Percentiles rank a stretch among this genome's conserved stretches.
These are phyloP conservation scores for Mirza zaza DNA, from an alignment of 2,113 vertebrate species.

Conservation along the genomic window DNA sequence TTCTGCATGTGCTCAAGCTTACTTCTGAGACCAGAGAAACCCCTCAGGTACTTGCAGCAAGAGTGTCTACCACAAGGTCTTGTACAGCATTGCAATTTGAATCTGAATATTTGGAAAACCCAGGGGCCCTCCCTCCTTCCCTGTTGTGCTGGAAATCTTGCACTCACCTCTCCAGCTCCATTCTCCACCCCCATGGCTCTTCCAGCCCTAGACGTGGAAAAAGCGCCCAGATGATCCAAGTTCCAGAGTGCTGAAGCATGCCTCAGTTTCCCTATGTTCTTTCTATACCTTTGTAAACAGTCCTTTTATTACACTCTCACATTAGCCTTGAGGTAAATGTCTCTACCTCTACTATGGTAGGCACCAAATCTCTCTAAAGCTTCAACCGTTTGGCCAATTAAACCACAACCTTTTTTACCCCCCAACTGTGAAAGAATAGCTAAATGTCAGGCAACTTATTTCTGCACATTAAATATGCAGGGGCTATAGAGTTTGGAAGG, in stretches of 20 bases:
- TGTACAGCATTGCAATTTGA: background rate
- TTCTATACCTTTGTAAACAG: background rate
- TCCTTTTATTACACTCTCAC: background rate
- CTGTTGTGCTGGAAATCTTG: background rate
- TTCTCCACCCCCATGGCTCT: background rate
- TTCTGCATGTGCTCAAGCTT: background rate
- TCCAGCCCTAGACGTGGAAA: background rate
- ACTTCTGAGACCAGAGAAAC: background rate
- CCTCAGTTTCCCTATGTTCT: background rate
- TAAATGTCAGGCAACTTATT: background rate
- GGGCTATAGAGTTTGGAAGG: background rate
- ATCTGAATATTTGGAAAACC: background rate
- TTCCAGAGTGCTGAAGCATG: background rate
- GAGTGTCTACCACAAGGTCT: background rate
- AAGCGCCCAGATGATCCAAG: rapidly evolving
- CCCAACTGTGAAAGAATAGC: background rate
- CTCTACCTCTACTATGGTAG: background rate
- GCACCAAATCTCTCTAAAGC: background rate
- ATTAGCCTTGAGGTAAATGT: background rate
- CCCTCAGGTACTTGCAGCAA: background rate
- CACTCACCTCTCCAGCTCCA: background rate
- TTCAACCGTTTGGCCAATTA: background rate
- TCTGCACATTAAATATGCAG: background rate
- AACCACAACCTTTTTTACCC: background rate
- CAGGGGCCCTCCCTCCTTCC: background rate